phyloP scores from a whole-genome alignment of 2,797 vertebrate genomes.

The Enteromius afrohamiltoni region DNA sequence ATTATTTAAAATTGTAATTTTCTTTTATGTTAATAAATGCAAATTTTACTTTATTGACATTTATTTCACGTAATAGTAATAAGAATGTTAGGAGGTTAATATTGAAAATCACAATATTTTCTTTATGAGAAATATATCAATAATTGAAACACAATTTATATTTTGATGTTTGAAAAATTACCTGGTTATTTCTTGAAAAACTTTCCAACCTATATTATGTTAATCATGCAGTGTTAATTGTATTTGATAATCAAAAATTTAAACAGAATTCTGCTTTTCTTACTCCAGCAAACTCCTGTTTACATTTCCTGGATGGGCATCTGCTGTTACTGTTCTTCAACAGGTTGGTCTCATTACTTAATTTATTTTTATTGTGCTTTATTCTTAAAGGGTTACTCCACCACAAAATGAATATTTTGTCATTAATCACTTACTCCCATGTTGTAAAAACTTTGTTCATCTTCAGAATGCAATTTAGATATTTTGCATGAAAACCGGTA shows the following conservation, averaged over 20 bases:
- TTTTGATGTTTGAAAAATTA: not conserved
- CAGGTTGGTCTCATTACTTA: conserved; percentile 78
- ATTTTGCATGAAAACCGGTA: no score
- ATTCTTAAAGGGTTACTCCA: not conserved
- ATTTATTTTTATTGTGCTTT: not conserved
- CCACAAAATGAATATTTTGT: no score
- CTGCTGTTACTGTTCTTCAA: conserved; percentile 85
- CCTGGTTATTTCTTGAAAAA: not conserved
- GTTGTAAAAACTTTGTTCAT: no score
- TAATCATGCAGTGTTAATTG: conserved; percentile 12
- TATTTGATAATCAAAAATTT: not conserved
- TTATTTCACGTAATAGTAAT: not conserved
- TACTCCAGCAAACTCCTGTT: conserved; percentile 87
- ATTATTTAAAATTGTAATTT: not conserved
- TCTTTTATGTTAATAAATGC: not conserved
- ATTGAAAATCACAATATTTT: not conserved
- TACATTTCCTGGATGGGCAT: conserved; percentile 87
- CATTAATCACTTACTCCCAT: no score
- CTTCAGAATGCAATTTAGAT: no score
- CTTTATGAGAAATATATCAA: not conserved
- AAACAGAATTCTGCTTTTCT: conserved; percentile 40
- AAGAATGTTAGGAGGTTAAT: not conserved
- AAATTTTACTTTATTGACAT: not conserved
- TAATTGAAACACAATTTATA: not conserved
- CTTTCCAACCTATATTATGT: not conserved